These are phyloP conservation scores for Drosophila erecta DNA, from an alignment of 1,140 invertebrate genomes.

Conservation along the genomic window DNA sequence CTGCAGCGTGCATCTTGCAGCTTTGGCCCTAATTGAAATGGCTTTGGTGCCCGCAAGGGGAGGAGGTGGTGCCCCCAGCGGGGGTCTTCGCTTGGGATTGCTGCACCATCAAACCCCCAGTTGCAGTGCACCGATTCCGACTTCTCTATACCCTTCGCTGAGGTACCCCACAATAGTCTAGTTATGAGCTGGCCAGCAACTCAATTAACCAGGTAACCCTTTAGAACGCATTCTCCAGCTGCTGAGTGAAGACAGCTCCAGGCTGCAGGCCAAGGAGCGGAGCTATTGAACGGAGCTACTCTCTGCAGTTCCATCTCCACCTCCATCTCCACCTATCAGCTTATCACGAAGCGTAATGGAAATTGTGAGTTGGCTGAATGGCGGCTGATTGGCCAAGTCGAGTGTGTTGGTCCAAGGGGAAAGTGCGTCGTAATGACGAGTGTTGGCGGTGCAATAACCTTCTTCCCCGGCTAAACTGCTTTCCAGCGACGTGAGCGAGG, in stretches of 20 bases:
- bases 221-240: slow-evolving; percentile 5
- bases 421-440: slow-evolving; percentile 42
- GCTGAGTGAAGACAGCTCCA: slow-evolving; percentile 16
- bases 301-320: too few species aligned
- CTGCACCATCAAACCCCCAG: slow-evolving; percentile 22
- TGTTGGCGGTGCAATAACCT: slow-evolving; percentile 35
- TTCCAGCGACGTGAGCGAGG: slow-evolving; percentile 45
- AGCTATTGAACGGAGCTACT: slow-evolving; percentile 24
- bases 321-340: neutral
- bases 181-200: slow-evolving; percentile 27
- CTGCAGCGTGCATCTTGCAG: slow-evolving; percentile 29
- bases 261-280: neutral
- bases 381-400: slow-evolving; percentile 29
- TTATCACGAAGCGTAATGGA: slow-evolving; percentile 31
- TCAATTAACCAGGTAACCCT: slow-evolving; percentile 44
- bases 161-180: neutral
- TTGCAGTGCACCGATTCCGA: neutral
- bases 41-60: slow-evolving; percentile 4
- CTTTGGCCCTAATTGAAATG: slow-evolving; percentile 67
- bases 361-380: slow-evolving; percentile 32
- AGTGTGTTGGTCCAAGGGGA: slow-evolving; percentile 39
- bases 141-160: neutral
- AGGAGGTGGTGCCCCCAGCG: slow-evolving; percentile 34
- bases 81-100: slow-evolving; percentile 23
- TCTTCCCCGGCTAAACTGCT: slow-evolving; percentile 13